Evolutionary conservation across 2,797 vertebrate genomes (phyloP), one percentile per base, ranked within the genome.

Genomic region (Urophycis tenuis): DNA sequence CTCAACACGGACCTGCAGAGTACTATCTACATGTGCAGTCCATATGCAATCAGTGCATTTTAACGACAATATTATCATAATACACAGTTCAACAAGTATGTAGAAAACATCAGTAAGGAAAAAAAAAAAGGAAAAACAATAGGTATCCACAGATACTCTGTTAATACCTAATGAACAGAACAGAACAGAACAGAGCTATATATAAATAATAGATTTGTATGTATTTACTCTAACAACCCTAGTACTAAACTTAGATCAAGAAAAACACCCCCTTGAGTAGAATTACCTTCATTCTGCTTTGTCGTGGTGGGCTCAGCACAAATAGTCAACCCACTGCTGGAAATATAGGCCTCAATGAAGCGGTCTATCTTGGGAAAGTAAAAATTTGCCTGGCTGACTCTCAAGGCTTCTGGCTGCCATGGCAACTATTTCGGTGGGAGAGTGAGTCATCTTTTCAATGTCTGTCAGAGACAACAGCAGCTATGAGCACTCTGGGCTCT

Each of bases 361-460:
- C 60, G 19, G 81, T 80, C 87, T 89, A 81, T 81, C 87, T 90
- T 91, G 87, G 84, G 85, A 87, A 91, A 84, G 83, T 80, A 87
- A 83, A 91, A 88, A 84, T 83, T 85, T 89, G 81, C 80, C 88
- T 85, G 83, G 84, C 85, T 87, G 80, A 73, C 81, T 87, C 87
- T 88, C 86, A 85, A 86, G 89, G 90, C 87, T 88, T 91, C 81
- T 80, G 83, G 92, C 87, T 92, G 86, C 88, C 89, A 90, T 91
- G 87, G 90, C 85, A 92, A 93, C 91, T 76, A 80, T 88, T 87
- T 79, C 80, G 80, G 82, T 91, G 88, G 89, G 87, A 80, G 77
- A 85, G 84, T 92, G 91, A 93, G 88, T 92, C 91, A 91, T 90
- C 85, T 88, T 88, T 91, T 87, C 85, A 84, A 82, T 85, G 88